Percentiles rank a stretch among this genome's conserved stretches.
Conservation (phyloP, 2,888 invertebrate species). For the Hofmannophila pseudospretella region DNA sequence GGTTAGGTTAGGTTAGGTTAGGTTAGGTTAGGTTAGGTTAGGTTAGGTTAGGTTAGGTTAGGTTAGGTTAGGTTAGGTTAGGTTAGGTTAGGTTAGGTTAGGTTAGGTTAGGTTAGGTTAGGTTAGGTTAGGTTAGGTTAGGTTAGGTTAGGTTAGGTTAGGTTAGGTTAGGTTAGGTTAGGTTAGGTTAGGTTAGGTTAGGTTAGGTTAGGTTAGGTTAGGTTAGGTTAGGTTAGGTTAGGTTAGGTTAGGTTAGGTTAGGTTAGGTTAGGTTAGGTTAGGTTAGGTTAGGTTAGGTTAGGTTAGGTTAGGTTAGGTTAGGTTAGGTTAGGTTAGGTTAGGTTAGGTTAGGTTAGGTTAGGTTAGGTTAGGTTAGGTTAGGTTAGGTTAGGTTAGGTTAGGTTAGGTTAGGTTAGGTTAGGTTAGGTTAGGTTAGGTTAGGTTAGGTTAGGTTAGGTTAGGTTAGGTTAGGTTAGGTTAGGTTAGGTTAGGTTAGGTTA, state of each 20-base stretch:
- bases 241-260: constrained; percentile 15
- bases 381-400: constrained; percentile 13
- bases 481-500: constrained; percentile 13
- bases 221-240: constrained; percentile 15
- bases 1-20: not conserved
- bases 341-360: constrained; percentile 13
- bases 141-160: constrained; percentile 18
- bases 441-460: constrained; percentile 12
- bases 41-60: not conserved
- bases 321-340: constrained; percentile 13
- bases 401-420: constrained; percentile 13
- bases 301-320: constrained; percentile 11
- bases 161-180: constrained; percentile 19
- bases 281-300: constrained; percentile 12
- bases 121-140: constrained; percentile 17
- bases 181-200: constrained; percentile 18
- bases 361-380: constrained; percentile 12
- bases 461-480: constrained; percentile 12
- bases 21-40: constrained; percentile 11
- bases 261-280: constrained; percentile 15
- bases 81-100: constrained; percentile 16
- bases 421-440: constrained; percentile 12
- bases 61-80: not conserved
- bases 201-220: constrained; percentile 15
- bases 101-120: constrained; percentile 17